Evolutionary conservation across 2,888 invertebrate species (phyloP), one percentile per base, ranked within the genome.

Genomic region (Aplocera efformata): DNA sequence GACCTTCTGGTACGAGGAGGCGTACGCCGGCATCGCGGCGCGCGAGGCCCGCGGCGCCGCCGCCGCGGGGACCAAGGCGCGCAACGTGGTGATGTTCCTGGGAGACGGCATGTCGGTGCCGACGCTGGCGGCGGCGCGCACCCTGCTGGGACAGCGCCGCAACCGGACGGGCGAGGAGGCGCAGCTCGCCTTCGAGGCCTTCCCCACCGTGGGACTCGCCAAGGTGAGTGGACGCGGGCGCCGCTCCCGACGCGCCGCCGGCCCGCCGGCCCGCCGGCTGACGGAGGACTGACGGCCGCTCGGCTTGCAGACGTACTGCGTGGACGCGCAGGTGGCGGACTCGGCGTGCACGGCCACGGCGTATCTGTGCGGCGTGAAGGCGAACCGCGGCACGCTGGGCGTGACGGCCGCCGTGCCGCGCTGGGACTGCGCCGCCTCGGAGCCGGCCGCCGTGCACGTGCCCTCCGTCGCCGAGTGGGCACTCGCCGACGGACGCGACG

Each of bases 21-120:
- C 59, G 9, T 47, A 42, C 24, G 52, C 40, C 2, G 52, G 41
- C 10, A 46, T 26, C 56, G 11, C 52, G 56, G 17, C 60, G 7
- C 50, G 58, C 9, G 46, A 43, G 31, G 45, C 22, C 91, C 91
- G 2, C 33, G 45, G 28, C 42, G 33, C 37, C 22, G 11, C 27
- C 24, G 21, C 34, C 13, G 13, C 13, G 13, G 53, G 31, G 32
- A 9, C 11, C 10, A 21, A 77, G 42, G 90, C 90, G 6, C 80
- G 79, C 50, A 93, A 93, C 71, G 75, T 92, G 4, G 91, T 93
- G 44, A 75, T 93, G 63, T 93, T 93, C 69, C 67, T 94, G 41
- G 93, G 93, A 7, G 94, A 94, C 74, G 94, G 94, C 25, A 92
- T 94, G 93, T 92, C 92, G 0, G 79, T 93, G 39, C 85, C 92